phyloP scores from a whole-genome alignment of 2,888 invertebrate species.

The Eupithecia insigniata region DNA sequence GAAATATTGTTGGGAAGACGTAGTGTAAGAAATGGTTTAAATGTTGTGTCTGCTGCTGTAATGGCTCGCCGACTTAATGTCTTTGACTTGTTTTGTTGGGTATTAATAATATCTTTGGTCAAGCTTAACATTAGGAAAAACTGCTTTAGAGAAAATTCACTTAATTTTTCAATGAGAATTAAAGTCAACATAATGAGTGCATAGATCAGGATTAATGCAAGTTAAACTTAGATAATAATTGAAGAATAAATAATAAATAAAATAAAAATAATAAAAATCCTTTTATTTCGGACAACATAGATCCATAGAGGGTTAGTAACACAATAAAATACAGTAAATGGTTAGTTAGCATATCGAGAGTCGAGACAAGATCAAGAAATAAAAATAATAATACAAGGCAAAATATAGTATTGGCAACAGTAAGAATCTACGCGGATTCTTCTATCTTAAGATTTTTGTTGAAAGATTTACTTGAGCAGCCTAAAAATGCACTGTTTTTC shows the following conservation, averaged over 20 bases:
- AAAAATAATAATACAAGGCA: too few relatives aligned
- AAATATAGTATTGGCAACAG: not conserved
- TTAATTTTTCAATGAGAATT: not conserved
- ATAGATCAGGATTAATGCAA: not conserved
- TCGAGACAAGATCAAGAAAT: too few relatives aligned
- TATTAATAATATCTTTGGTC: constrained; percentile 9
- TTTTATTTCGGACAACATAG: too few relatives aligned
- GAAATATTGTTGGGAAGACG: constrained; percentile 29
- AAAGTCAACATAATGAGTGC: not conserved
- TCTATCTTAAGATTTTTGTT: not conserved
- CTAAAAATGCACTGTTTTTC: not conserved
- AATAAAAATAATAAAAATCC: too few relatives aligned
- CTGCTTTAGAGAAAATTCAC: not conserved
- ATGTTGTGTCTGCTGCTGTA: constrained; percentile 41
- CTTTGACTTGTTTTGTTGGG: constrained; percentile 38
- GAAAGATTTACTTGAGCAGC: not conserved
- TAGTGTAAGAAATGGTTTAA: constrained; percentile 44
- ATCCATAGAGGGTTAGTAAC: too few relatives aligned
- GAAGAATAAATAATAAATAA: too few relatives aligned
- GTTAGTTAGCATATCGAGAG: too few relatives aligned
- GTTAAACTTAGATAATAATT: not conserved
- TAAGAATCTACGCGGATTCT: too few relatives aligned
- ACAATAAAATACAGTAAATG: too few relatives aligned
- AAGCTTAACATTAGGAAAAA: not conserved
- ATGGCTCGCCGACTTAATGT: constrained; percentile 42